phyloP scores from a whole-genome alignment of 2,113 vertebrate species.

The Porphyrio hochstetteri region DNA sequence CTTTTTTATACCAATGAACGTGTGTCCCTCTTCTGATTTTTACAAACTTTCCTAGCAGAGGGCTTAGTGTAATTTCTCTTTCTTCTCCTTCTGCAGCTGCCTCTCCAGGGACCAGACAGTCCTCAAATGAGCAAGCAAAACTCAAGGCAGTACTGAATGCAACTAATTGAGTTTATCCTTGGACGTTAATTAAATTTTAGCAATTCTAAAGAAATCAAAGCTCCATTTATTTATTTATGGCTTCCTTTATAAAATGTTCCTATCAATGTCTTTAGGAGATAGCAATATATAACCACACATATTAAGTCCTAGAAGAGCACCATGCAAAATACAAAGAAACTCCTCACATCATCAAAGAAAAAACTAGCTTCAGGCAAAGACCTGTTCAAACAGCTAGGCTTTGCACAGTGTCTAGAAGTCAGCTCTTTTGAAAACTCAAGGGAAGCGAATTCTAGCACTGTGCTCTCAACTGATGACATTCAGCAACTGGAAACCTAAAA shows the following conservation, averaged over 20 bases:
- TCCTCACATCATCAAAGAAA: conserved; percentile 10
- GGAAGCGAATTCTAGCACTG: background rate
- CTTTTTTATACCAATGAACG: no score
- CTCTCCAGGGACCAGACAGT: background rate
- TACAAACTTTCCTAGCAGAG: background rate
- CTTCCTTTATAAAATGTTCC: conserved; percentile 34
- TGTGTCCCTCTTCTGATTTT: background rate
- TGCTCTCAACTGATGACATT: background rate
- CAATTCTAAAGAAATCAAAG: conserved; percentile 54
- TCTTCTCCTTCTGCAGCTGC: background rate
- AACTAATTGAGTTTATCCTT: conserved; percentile 33
- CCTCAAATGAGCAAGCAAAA: background rate
- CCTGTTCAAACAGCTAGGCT: background rate
- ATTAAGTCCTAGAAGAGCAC: background rate
- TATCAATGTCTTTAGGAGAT: background rate
- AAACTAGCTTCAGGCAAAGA: conserved; percentile 20
- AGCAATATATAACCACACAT: conserved; percentile 1
- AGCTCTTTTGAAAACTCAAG: conserved; percentile 19
- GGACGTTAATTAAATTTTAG: conserved; percentile 59
- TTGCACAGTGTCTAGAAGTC: background rate
- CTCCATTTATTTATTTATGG: conserved; percentile 41
- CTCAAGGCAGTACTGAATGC: background rate
- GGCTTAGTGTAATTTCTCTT: background rate
- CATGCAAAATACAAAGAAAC: conserved; percentile 2
- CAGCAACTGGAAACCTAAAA: background rate